Percentiles rank a stretch among this genome's conserved stretches.
Conservation (phyloP, 2,113 vertebrate genomes). For the Baryphthengus martii region DNA sequence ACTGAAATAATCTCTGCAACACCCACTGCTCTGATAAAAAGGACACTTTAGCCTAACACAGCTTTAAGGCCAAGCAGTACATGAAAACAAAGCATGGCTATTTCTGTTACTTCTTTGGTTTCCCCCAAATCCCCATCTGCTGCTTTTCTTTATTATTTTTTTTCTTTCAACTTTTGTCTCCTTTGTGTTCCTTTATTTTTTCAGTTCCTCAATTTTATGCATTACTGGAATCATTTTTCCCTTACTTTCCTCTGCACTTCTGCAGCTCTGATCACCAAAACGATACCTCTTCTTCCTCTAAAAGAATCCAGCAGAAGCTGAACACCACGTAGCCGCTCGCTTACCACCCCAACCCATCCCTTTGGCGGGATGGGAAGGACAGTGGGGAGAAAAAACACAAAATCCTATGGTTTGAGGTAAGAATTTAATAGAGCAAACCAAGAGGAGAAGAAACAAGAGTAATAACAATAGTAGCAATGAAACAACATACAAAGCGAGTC, state of each 20-base stretch:
- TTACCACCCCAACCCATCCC: background rate
- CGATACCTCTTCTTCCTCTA: background rate
- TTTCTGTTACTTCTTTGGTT: constrained; percentile 68
- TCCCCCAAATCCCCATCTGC: constrained; percentile 75
- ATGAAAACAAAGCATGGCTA: constrained; percentile 74
- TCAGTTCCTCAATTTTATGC: background rate
- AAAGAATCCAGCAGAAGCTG: background rate
- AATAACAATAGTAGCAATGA: too few species aligned
- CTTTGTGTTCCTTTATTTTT: constrained; percentile 44
- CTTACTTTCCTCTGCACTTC: background rate
- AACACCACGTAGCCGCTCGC: background rate
- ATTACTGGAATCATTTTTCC: background rate
- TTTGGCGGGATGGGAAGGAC: background rate
- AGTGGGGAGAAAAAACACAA: background rate
- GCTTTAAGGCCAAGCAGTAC: constrained; percentile 78
- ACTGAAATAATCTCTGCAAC: constrained; percentile 81
- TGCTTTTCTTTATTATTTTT: constrained; percentile 66
- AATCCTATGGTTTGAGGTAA: too few species aligned
- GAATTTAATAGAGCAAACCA: too few species aligned
- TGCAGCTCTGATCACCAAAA: constrained; percentile 23
- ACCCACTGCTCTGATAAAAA: constrained; percentile 74
- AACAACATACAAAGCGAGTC: too few species aligned
- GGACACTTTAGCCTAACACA: constrained; percentile 73
- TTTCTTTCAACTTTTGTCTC: constrained; percentile 61
- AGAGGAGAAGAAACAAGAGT: too few species aligned